Conservation (phyloP, 2,113 vertebrate genomes). For the Bos javanicus region DNA sequence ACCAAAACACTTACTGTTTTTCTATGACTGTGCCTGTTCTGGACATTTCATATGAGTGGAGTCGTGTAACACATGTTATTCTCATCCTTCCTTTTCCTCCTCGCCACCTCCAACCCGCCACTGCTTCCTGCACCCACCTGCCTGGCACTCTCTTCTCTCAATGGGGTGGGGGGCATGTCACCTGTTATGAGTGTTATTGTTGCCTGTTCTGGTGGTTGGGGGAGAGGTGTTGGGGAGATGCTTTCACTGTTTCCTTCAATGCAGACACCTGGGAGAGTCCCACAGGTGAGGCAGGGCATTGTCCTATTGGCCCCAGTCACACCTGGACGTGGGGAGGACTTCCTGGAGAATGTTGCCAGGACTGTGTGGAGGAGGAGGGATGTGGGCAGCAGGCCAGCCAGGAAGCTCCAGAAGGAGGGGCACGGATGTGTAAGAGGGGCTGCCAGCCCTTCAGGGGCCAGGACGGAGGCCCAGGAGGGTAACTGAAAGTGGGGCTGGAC, state of each 20-base stretch:
- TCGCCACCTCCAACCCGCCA: rapidly evolving
- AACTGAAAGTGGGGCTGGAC: neutral
- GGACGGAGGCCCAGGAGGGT: neutral
- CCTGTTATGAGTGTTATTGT: neutral
- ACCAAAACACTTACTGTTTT: neutral
- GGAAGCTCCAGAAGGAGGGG: neutral
- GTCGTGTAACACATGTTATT: neutral
- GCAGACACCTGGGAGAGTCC: neutral
- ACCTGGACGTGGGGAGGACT: neutral
- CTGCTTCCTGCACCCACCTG: neutral
- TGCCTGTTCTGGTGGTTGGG: neutral
- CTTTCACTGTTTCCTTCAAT: rapidly evolving
- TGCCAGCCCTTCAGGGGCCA: rapidly evolving
- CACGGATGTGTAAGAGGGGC: neutral
- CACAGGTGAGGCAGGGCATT: rapidly evolving
- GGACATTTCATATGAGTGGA: neutral
- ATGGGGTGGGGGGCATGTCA: neutral
- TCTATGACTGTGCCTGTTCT: neutral
- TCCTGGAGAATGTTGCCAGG: neutral
- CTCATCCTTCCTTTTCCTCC: neutral
- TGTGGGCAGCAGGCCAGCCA: neutral
- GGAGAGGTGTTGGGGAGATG: rapidly evolving
- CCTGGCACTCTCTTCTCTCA: neutral
- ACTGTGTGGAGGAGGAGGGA: neutral
- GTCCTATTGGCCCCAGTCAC: neutral